These are phyloP conservation scores for Formica selysi DNA, from an alignment of 1,140 invertebrate genomes.

Conservation along the genomic window DNA sequence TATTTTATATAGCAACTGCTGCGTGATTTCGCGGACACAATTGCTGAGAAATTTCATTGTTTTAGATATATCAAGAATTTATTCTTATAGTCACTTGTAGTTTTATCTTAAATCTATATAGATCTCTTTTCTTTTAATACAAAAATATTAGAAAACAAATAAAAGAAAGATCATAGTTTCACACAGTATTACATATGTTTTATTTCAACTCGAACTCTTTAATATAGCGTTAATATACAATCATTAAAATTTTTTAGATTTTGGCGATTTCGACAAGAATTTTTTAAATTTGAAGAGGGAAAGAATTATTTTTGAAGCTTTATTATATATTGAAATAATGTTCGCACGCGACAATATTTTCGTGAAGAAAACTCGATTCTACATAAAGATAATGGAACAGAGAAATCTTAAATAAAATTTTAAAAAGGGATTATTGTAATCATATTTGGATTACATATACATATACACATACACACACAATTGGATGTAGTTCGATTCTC, in stretches of 20 bases:
- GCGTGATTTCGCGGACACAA: background rate
- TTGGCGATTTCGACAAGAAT: too few relatives aligned
- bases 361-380: too few relatives aligned
- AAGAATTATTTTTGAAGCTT: too few relatives aligned
- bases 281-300: too few relatives aligned
- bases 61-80: constrained; percentile 1
- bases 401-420: constrained; percentile 6
- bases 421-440: background rate
- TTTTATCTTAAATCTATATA: background rate
- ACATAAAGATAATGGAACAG: background rate
- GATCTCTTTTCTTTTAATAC: background rate
- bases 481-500: background rate
- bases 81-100: background rate
- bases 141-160: background rate
- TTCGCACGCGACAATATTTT: too few relatives aligned
- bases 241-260: background rate
- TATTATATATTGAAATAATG: too few relatives aligned
- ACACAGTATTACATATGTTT: background rate
- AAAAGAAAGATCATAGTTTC: background rate
- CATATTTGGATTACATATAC: constrained; percentile 45
- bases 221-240: background rate
- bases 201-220: background rate
- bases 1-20: constrained; percentile 23
- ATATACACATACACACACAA: background rate
- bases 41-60: constrained; percentile 8